Percentiles rank a stretch among this genome's conserved stretches.
Evolutionary conservation across 2,888 invertebrate species (phyloP).

Genomic region (Phyllotreta striolata): DNA sequence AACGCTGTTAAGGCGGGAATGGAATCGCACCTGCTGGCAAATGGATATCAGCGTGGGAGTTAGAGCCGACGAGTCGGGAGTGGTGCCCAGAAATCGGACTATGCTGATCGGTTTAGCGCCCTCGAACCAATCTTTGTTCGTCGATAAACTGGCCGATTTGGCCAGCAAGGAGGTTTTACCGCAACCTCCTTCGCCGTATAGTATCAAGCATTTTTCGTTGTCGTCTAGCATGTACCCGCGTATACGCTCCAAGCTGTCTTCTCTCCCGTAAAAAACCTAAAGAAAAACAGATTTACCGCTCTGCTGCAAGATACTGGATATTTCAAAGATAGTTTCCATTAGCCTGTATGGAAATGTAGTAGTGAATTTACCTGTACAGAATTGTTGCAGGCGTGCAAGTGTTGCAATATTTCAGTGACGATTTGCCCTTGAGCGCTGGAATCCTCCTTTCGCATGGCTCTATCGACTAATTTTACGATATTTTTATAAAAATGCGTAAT

Average conservation of each 20-base stretch:
- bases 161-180: slow-evolving; percentile 96
- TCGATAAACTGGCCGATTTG: slow-evolving; percentile 83
- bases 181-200: slow-evolving; percentile 96
- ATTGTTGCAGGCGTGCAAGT: slow-evolving; percentile 94
- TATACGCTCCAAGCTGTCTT: slow-evolving; percentile 82
- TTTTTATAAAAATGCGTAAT: slow-evolving; percentile 94
- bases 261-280: slow-evolving; percentile 90
- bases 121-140: slow-evolving; percentile 76
- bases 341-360: no score
- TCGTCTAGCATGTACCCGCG: slow-evolving; percentile 83
- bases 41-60: slow-evolving; percentile 94
- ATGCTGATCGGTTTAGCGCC: slow-evolving; percentile 84
- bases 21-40: slow-evolving; percentile 80
- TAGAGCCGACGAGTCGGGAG: slow-evolving; percentile 94
- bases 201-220: slow-evolving; percentile 86
- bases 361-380: slow-evolving; percentile 82
- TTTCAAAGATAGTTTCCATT: no score
- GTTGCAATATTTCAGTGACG: slow-evolving; percentile 92
- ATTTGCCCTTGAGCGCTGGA: slow-evolving; percentile 93
- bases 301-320: background rate
- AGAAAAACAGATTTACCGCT: slow-evolving; percentile 8
- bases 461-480: slow-evolving; percentile 89
- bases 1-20: background rate
- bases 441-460: slow-evolving; percentile 95
- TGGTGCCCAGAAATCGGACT: slow-evolving; percentile 93